Evolutionary conservation across 2,888 invertebrate species (phyloP).

Genomic region (Archips xylosteana): DNA sequence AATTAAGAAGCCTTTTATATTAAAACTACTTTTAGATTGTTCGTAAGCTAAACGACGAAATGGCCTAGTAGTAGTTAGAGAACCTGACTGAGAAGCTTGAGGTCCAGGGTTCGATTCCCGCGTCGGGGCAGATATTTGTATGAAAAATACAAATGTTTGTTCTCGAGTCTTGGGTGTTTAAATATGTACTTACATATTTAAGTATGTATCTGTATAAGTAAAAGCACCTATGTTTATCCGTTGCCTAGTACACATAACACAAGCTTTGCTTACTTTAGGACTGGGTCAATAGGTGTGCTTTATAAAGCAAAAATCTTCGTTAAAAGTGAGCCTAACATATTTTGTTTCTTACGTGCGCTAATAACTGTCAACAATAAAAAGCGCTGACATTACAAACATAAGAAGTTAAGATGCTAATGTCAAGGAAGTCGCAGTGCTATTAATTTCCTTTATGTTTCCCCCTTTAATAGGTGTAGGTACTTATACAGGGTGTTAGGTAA

Average conservation of each 20-base stretch:
- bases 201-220: too few relatives aligned
- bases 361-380: conserved; percentile 8
- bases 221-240: too few relatives aligned
- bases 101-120: too few relatives aligned
- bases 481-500: too few relatives aligned
- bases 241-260: too few relatives aligned
- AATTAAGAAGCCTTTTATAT: neutral
- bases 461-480: neutral
- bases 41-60: neutral
- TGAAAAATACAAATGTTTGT: too few relatives aligned
- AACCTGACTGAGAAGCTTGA: too few relatives aligned
- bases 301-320: neutral
- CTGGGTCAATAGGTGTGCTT: neutral
- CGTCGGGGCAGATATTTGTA: too few relatives aligned
- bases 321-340: neutral
- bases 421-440: neutral
- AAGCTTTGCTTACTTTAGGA: too few relatives aligned
- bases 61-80: too few relatives aligned
- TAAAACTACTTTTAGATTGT: neutral
- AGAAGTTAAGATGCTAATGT: neutral
- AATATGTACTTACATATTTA: too few relatives aligned
- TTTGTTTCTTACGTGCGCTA: neutral
- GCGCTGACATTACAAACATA: neutral
- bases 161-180: too few relatives aligned
- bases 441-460: conserved; percentile 12